phyloP scores from a whole-genome alignment of 2,797 vertebrate genomes.

The Monodelphis domestica region DNA sequence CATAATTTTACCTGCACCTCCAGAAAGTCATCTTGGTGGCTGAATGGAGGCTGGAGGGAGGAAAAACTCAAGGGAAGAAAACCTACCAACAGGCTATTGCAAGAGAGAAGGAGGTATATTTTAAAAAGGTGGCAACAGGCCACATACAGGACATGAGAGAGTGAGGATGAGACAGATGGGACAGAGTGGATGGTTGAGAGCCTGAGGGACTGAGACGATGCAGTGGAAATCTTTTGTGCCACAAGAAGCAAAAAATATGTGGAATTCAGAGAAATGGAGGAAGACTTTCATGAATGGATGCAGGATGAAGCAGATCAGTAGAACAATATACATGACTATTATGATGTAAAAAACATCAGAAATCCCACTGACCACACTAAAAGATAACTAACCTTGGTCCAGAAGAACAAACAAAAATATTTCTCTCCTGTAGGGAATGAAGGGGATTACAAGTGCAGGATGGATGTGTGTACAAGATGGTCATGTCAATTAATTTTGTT shows the following conservation, averaged over 20 bases:
- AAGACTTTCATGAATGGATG: not conserved
- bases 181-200: not conserved
- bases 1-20: not conserved
- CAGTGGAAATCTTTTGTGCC: not conserved
- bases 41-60: not conserved
- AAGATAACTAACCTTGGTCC: not conserved
- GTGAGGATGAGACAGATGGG: not conserved
- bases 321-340: not conserved
- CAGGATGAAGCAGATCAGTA: not conserved
- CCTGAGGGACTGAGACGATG: not conserved
- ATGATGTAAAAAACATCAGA: not conserved
- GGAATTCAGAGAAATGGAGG: not conserved
- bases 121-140: not conserved
- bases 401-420: not conserved
- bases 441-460: not conserved
- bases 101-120: not conserved
- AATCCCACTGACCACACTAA: not conserved
- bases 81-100: not conserved
- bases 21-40: not conserved
- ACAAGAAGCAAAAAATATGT: not conserved
- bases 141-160: not conserved
- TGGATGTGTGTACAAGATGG: not conserved
- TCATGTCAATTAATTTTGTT: not conserved
- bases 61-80: not conserved
- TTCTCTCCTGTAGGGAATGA: not conserved